phyloP scores from a whole-genome alignment of 1,140 invertebrate species.

The Muscidifurax raptorellus region DNA sequence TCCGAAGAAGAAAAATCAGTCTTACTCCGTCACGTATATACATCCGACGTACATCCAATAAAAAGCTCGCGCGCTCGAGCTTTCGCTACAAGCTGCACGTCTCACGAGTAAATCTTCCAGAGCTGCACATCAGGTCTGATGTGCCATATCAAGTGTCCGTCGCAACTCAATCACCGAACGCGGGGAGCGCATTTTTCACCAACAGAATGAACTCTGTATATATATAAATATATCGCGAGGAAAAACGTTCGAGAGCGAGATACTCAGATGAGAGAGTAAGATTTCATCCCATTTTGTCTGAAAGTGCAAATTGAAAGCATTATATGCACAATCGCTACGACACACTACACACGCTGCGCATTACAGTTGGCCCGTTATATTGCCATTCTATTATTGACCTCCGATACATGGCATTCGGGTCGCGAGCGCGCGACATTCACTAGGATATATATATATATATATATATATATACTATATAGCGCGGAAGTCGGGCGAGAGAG shows the following conservation, averaged over 20 bases:
- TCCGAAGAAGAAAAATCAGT: background rate
- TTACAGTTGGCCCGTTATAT: conserved; percentile 20
- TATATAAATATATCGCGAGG: too few relatives aligned
- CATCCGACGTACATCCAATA: background rate
- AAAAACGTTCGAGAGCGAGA: too few relatives aligned
- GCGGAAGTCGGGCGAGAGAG: background rate
- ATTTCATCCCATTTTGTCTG: background rate
- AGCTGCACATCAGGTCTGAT: background rate
- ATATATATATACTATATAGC: background rate
- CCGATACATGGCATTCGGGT: conserved; percentile 30
- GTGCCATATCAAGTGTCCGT: background rate
- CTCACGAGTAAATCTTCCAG: background rate
- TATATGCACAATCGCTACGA: too few relatives aligned
- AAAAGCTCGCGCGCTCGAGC: background rate
- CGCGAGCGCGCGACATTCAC: background rate
- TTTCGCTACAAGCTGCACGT: background rate
- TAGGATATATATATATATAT: background rate
- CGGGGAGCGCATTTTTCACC: background rate
- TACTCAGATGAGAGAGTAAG: background rate
- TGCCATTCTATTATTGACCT: conserved; percentile 50
- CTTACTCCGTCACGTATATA: background rate
- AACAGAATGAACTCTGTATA: too few relatives aligned
- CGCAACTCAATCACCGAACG: background rate
- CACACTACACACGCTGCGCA: background rate
- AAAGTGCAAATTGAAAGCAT: background rate